phyloP scores from a whole-genome alignment of 2,888 invertebrate species.

The Diloba caeruleocephala region DNA sequence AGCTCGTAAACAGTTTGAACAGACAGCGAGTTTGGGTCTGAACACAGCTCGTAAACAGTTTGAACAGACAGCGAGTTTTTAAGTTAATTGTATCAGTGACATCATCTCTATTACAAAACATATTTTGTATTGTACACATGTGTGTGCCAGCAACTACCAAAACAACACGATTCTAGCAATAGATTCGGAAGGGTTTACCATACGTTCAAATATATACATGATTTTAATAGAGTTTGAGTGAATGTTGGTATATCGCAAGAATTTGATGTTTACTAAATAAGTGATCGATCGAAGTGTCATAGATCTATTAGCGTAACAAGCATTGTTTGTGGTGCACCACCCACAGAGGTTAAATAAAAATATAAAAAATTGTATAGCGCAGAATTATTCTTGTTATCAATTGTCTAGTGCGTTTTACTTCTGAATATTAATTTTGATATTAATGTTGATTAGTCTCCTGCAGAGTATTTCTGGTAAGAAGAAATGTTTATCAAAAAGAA shows the following conservation, averaged over 20 bases:
- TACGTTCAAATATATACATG: conserved; percentile 39
- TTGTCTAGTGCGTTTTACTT: background rate
- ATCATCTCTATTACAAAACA: conserved; percentile 65
- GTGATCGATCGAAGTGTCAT: conserved; percentile 11
- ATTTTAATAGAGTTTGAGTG: conserved; percentile 38
- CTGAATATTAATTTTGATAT: conserved; percentile 11
- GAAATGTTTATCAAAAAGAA: conserved; percentile 5
- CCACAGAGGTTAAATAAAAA: too few species aligned
- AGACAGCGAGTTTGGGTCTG: conserved; percentile 56
- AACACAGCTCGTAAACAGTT: conserved; percentile 56
- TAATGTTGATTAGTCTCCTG: conserved; percentile 13
- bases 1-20: conserved; percentile 54
- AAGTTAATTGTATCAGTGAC: conserved; percentile 63
- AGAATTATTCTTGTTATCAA: background rate
- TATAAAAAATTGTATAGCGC: too few species aligned
- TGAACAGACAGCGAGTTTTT: conserved; percentile 37
- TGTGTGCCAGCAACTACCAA: conserved; percentile 41
- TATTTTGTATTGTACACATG: conserved; percentile 42
- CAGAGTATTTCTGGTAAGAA: conserved; percentile 2
- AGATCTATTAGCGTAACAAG: conserved; percentile 5
- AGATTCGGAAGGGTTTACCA: conserved; percentile 58
- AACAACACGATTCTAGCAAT: conserved; percentile 56
- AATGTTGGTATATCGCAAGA: conserved; percentile 26
- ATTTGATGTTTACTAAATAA: conserved; percentile 46
- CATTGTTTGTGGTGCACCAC: too few species aligned